A percentile compares a stretch with the other conserved stretches of the same genome.
These are phyloP conservation scores for Harpegnathos saltator DNA, from an alignment of 1,140 invertebrate species.

Conservation along the genomic window DNA sequence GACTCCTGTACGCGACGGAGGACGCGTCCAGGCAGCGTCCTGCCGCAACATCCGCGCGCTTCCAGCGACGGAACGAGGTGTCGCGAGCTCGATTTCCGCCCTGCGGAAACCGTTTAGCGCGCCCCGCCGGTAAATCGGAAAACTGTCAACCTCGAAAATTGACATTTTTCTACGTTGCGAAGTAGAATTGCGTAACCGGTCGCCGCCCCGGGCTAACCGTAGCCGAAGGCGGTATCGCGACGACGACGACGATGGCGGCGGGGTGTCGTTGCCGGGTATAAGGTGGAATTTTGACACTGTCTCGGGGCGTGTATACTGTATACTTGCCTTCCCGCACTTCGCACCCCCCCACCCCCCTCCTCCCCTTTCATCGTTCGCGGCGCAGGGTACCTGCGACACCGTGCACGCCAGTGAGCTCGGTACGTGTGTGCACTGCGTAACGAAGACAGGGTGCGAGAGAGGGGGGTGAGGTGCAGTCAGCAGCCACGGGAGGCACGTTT, in stretches of 20 bases:
- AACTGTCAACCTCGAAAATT: conserved; percentile 77
- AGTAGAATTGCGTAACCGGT: conserved; percentile 31
- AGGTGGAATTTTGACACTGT: conserved; percentile 52
- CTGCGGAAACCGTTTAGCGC: conserved; percentile 38
- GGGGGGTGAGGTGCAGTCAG: background rate
- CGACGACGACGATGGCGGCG: background rate
- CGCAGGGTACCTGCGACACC: background rate
- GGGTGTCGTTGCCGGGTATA: conserved; percentile 3
- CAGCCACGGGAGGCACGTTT: conserved; percentile 29
- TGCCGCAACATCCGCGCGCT: conserved; percentile 32
- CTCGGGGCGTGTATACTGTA: background rate
- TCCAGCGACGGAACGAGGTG: conserved; percentile 54
- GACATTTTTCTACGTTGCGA: conserved; percentile 61
- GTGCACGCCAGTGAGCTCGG: background rate
- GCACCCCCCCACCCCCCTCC: background rate
- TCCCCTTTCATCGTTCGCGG: background rate
- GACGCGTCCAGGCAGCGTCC: conserved; percentile 43
- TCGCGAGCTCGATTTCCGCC: conserved; percentile 72
- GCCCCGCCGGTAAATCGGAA: conserved; percentile 73
- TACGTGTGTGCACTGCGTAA: background rate
- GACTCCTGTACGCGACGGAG: conserved; percentile 16
- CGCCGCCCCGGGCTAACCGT: conserved; percentile 22
- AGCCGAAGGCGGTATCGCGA: background rate
- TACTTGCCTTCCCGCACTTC: too few species aligned
- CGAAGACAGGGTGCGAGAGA: background rate